Evolutionary conservation across 2,888 invertebrate species (phyloP).

Genomic region (Cephus pulcher): DNA sequence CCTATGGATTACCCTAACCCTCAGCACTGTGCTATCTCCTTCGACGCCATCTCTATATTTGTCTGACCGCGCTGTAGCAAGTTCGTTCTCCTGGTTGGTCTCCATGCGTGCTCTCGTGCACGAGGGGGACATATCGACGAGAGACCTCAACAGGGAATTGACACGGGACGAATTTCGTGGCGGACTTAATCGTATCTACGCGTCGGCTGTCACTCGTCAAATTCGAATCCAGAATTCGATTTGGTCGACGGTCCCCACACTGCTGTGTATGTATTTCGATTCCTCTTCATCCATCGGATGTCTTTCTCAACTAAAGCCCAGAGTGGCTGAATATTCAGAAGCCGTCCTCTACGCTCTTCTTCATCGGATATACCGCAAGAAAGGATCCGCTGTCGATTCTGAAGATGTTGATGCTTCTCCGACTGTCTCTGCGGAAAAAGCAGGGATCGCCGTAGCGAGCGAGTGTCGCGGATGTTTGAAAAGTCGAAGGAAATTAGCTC

Average conservation of each 20-base stretch:
- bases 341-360: constrained; percentile 12
- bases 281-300: constrained; percentile 11
- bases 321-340: constrained; percentile 54
- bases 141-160: not conserved
- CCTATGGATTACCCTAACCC: not conserved
- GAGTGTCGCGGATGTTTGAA: constrained; percentile 10
- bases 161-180: constrained; percentile 7
- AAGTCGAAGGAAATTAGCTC: constrained; percentile 55
- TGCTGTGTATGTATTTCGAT: constrained; percentile 14
- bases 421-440: not conserved
- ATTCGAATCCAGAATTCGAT: constrained; percentile 49
- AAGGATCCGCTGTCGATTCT: not conserved
- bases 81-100: not conserved
- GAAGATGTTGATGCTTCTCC: not conserved
- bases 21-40: not conserved
- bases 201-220: constrained; percentile 41
- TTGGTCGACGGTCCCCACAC: constrained; percentile 24
- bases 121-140: not conserved
- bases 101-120: not conserved
- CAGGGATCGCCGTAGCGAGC: not conserved
- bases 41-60: not conserved
- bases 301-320: not conserved
- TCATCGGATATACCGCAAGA: constrained; percentile 13
- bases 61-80: not conserved
- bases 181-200: constrained; percentile 40